Percentiles rank a stretch among this genome's conserved stretches.
These are phyloP conservation scores for Uromys caudimaculatus DNA, from an alignment of 2,797 vertebrate genomes.

Conservation along the genomic window DNA sequence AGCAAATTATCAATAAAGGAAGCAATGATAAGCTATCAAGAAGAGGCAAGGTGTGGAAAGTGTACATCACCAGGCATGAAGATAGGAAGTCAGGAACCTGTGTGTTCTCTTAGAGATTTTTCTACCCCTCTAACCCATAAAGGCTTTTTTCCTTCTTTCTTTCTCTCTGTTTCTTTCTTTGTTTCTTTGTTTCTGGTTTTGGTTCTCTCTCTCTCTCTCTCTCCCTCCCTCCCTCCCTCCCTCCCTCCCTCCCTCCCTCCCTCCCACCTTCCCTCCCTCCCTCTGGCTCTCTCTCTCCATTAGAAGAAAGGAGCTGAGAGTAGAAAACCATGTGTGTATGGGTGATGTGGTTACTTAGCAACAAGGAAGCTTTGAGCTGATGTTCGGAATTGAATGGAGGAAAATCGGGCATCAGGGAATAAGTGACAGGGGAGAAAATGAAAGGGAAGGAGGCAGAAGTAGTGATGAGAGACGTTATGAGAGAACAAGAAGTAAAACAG, in stretches of 20 bases:
- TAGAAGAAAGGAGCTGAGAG: constrained; percentile 42
- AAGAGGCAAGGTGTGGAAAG: not conserved
- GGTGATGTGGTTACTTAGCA: constrained; percentile 77
- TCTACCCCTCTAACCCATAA: not conserved
- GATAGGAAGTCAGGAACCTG: not conserved
- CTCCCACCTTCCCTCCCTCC: not conserved
- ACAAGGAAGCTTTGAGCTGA: constrained; percentile 52
- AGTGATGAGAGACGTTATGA: not conserved
- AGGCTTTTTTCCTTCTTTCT: not conserved
- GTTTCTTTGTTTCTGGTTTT: not conserved
- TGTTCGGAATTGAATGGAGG: constrained; percentile 66
- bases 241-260: not conserved
- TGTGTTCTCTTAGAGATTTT: constrained; percentile 10
- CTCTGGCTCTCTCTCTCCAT: not conserved
- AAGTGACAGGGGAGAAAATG: constrained; percentile 41
- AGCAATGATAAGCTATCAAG: not conserved
- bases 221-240: too few species aligned
- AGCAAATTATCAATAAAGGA: constrained; percentile 52
- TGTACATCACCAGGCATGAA: not conserved
- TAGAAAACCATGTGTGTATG: constrained; percentile 49
- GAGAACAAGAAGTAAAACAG: not conserved
- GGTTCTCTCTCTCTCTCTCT: not conserved
- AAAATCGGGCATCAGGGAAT: constrained; percentile 59
- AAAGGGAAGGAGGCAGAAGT: not conserved
- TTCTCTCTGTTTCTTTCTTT: not conserved